Evolutionary conservation across 2,797 vertebrate genomes (phyloP).

Genomic region (Myotis planiceps): DNA sequence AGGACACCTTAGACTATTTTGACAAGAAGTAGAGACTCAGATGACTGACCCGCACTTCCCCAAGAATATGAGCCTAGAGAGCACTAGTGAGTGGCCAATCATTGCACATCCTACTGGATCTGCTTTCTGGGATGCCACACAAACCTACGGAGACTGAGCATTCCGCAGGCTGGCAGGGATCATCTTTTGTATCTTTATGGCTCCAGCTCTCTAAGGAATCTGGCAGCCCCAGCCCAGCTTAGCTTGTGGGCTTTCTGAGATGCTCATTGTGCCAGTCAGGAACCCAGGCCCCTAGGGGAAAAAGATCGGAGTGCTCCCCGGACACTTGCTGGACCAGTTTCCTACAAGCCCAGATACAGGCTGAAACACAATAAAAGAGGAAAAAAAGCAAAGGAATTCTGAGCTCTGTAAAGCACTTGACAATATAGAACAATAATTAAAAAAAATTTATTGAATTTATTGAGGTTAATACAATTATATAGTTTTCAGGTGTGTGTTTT

Average conservation of each 20-base stretch:
- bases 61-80: neutral
- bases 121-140: neutral
- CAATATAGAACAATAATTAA: slow-evolving; percentile 38
- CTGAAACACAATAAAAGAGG: neutral
- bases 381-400: neutral
- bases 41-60: neutral
- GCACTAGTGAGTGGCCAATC: rapidly evolving
- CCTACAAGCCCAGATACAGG: neutral
- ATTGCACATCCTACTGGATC: too few species aligned
- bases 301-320: neutral
- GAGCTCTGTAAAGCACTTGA: neutral
- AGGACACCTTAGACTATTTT: rapidly evolving
- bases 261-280: neutral
- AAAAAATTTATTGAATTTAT: neutral
- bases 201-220: neutral
- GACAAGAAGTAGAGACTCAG: neutral
- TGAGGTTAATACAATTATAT: slow-evolving; percentile 24
- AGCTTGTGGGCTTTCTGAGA: neutral
- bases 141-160: neutral
- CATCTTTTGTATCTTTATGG: neutral
- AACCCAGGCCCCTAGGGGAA: neutral
- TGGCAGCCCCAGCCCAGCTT: too few species aligned
- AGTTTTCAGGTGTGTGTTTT: neutral
- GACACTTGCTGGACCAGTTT: neutral
- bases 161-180: rapidly evolving